Evolutionary conservation across 1,140 invertebrate species (phyloP), one percentile per base, ranked within the genome.

Genomic region (Archegozetes longisetosus): DNA sequence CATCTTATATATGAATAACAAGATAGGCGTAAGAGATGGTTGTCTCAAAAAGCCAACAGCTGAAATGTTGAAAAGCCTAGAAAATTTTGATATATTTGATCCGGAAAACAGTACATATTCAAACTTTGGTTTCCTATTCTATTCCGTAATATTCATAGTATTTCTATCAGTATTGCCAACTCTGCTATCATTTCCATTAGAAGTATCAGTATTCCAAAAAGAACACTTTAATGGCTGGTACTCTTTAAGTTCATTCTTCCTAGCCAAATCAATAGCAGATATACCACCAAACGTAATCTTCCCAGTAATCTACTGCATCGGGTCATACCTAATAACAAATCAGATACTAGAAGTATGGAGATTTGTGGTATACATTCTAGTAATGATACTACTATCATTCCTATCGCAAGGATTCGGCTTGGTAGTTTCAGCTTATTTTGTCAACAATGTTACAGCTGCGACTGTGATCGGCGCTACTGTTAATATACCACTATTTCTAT

Each of bases 381-480:
- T 62, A 27, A 46, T 61, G n/a, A 27, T 60, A 2, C 17, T 51
- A 3, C 6, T 58, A 29, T 32, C 56, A 17, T 27, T 53, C 12
- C 20, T 62, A n/a, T 26, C 56, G 13, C 61, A 62, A 53, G 52
- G 50, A 25, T 27, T 61, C 3, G 61, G 61, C 1, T 51, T 62
- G 22, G 12, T 62, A 2, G 27, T 62, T 20, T 53, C 50, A 24
- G 53, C 55, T 2, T 51, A 24, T 27, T 61, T 62, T 47, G 48
- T 61, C 3, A 62, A 60, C 20, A 58, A 60, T 61, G 48, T 62
- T 1, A 50, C 27, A 3, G 49, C 56, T 46, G 88, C 89, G 0
- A 88, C 93, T 32, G 94, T 92, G 69, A 77, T 94, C 26, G 90
- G 88, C 2, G 90, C 90, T 27, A 86, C 94, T 12, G 24, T 84